Conservation (phyloP, 2,888 invertebrate genomes). For the Chloroclystis v-ata region DNA sequence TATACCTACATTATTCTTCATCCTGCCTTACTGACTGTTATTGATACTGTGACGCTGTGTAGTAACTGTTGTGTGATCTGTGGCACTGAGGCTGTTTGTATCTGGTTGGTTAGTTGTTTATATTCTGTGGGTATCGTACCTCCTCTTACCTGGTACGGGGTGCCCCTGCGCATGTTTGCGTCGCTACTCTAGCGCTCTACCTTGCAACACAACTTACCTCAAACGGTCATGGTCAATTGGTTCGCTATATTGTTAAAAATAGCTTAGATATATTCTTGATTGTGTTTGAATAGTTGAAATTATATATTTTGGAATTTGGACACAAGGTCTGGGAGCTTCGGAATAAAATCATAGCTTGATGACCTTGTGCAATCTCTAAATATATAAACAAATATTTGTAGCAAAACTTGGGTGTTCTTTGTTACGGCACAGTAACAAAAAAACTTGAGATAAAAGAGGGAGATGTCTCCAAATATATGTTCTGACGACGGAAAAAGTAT, state of each 20-base stretch:
- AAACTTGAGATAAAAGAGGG: too few species aligned
- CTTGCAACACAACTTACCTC: conserved; percentile 9
- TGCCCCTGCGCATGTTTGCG: conserved; percentile 31
- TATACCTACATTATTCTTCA: background rate
- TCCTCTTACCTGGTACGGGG: conserved; percentile 75
- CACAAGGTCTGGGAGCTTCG: too few species aligned
- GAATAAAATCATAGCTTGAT: too few species aligned
- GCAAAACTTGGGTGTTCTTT: too few species aligned
- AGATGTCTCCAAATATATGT: too few species aligned
- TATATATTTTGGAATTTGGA: background rate
- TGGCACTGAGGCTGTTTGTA: conserved; percentile 9
- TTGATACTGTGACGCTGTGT: conserved; percentile 3
- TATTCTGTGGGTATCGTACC: conserved; percentile 52
- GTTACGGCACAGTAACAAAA: too few species aligned
- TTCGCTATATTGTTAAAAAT: conserved; percentile 8
- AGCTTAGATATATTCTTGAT: background rate
- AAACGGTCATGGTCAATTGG: conserved; percentile 24
- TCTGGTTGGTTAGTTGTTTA: conserved; percentile 11
- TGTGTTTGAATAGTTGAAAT: background rate
- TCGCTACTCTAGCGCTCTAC: background rate
- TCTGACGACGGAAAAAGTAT: too few species aligned
- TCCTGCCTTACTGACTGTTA: background rate
- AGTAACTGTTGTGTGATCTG: conserved; percentile 7
- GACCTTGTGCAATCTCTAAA: too few species aligned
- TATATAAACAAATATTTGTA: too few species aligned